Conservation (phyloP, 2,113 vertebrate genomes). For the Pachypanchax playfairii region DNA sequence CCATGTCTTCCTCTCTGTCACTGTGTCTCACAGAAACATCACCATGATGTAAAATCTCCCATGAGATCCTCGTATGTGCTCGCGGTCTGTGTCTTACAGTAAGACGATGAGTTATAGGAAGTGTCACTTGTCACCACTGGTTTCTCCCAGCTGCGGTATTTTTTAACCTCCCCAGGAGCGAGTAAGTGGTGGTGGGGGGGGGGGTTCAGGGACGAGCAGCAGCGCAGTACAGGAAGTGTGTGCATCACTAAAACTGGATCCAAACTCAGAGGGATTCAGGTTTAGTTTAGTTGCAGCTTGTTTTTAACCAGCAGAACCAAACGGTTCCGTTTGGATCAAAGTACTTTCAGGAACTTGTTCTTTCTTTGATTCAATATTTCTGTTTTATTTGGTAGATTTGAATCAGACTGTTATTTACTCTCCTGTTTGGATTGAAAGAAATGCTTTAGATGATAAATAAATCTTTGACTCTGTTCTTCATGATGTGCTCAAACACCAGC, state of each 20-base stretch:
- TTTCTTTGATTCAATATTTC: too few species aligned
- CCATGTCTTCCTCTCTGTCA: conserved; percentile 3
- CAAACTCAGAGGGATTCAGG: background rate
- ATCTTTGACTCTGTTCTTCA: too few species aligned
- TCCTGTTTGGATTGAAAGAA: too few species aligned
- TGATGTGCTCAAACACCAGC: too few species aligned
- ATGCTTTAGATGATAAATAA: too few species aligned
- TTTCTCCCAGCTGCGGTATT: conserved; percentile 50
- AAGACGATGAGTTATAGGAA: conserved; percentile 65
- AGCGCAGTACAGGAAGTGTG: background rate
- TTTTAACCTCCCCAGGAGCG: conserved; percentile 46
- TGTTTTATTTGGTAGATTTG: too few species aligned
- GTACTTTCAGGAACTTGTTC: too few species aligned
- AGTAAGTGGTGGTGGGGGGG: background rate
- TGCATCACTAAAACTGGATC: background rate
- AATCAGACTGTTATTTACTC: too few species aligned
- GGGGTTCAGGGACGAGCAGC: background rate
- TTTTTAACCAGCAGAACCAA: too few species aligned
- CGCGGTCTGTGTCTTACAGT: conserved; percentile 37
- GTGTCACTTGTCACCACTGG: conserved; percentile 72
- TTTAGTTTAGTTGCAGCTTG: background rate
- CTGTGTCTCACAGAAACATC: conserved; percentile 26
- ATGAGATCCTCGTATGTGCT: conserved; percentile 6
- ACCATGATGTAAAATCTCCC: conserved; percentile 17
- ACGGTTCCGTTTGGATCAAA: too few species aligned